Evolutionary conservation across 2,113 vertebrate genomes (phyloP).

Genomic region (Dicrurus megarhynchus): DNA sequence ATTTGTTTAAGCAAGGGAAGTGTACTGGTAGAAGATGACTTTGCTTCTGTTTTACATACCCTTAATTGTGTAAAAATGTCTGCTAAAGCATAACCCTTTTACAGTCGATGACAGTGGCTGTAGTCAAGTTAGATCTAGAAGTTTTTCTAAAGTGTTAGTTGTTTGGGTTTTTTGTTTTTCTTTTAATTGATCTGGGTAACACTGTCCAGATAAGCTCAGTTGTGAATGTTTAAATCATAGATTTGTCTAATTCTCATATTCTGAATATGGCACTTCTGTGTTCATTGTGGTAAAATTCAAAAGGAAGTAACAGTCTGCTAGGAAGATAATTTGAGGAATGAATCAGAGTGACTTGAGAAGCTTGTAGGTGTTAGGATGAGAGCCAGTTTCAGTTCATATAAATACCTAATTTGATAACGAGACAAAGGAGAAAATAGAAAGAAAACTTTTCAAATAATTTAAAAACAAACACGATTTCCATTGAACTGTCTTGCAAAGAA

Average conservation of each 20-base stretch:
- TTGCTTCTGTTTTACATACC: background rate
- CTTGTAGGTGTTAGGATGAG: slow-evolving; percentile 13
- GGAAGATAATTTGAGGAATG: slow-evolving; percentile 12
- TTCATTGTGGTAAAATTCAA: background rate
- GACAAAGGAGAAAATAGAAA: background rate
- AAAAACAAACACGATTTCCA: background rate
- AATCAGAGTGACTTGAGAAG: slow-evolving; percentile 16
- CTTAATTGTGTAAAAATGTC: background rate
- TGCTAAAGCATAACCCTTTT: background rate
- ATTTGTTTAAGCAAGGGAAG: background rate
- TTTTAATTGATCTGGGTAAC: background rate
- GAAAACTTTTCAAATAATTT: background rate
- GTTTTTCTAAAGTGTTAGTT: background rate
- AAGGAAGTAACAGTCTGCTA: background rate
- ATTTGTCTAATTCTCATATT: background rate
- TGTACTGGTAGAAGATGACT: background rate
- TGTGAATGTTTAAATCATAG: background rate
- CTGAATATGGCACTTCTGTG: background rate
- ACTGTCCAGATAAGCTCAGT: background rate
- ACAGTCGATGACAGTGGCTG: background rate
- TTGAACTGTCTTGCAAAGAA: background rate
- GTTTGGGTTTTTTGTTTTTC: background rate
- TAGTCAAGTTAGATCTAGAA: background rate
- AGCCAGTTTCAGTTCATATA: slow-evolving; percentile 1
- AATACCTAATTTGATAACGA: slow-evolving; percentile 13